These are phyloP conservation scores for Pammene fasciana DNA, from an alignment of 2,888 invertebrate genomes.

Conservation along the genomic window DNA sequence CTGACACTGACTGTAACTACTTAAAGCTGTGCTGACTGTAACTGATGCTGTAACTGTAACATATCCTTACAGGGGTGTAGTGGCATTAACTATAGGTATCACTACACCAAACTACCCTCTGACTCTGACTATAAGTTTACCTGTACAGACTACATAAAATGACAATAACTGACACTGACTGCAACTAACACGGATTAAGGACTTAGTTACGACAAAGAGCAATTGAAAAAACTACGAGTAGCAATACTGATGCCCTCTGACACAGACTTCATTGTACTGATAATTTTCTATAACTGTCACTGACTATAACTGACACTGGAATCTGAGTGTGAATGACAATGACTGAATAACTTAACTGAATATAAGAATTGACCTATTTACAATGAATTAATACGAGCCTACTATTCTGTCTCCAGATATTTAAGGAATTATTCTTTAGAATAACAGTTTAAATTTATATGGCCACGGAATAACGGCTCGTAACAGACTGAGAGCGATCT, in stretches of 20 bases:
- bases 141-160: too few relatives aligned
- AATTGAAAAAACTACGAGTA: too few relatives aligned
- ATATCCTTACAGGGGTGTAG: too few relatives aligned
- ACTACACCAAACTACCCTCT: too few relatives aligned
- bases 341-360: neutral
- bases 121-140: too few relatives aligned
- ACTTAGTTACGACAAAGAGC: neutral
- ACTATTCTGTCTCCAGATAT: neutral
- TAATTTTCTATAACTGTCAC: too few relatives aligned
- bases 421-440: neutral
- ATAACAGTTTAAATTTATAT: conserved; percentile 4
- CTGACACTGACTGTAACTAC: neutral
- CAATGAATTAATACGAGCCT: neutral
- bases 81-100: too few relatives aligned
- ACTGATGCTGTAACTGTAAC: too few relatives aligned
- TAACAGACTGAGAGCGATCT: conserved; percentile 15
- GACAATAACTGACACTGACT: neutral
- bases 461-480: neutral
- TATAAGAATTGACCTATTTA: neutral
- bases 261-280: too few relatives aligned
- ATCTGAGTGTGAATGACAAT: neutral
- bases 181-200: neutral
- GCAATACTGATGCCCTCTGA: too few relatives aligned
- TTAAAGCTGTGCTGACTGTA: neutral
- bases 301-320: neutral